Percentiles rank a stretch among this genome's conserved stretches.
phyloP scores from a whole-genome alignment of 2,113 vertebrate species.

The Corydoras maculifer region DNA sequence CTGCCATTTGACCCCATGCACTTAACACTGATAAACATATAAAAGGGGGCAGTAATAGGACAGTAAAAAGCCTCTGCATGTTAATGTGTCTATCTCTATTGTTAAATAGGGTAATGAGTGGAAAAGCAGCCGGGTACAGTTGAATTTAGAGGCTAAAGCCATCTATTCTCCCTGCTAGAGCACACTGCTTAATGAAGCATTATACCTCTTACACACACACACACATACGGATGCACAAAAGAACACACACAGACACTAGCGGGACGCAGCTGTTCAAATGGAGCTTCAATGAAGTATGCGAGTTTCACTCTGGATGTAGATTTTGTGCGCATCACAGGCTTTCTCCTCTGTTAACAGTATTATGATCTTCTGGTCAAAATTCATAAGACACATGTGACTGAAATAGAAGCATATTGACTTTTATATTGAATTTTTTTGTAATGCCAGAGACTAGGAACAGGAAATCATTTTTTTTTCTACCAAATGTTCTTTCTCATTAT shows the following conservation, averaged over 20 bases:
- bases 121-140: constrained; percentile 22
- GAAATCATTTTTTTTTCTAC: too few species aligned
- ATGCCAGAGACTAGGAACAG: too few species aligned
- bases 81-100: constrained; percentile 29
- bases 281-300: constrained; percentile 13
- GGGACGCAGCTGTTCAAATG: constrained; percentile 31
- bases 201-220: constrained; percentile 15
- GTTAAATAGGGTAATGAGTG: constrained; percentile 32
- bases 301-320: constrained; percentile 14
- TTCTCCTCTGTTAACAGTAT: constrained; percentile 4
- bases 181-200: constrained; percentile 37
- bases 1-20: too few species aligned
- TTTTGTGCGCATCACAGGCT: constrained; percentile 1
- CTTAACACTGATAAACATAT: not conserved
- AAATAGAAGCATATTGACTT: not conserved
- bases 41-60: constrained; percentile 14
- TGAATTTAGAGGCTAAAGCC: constrained; percentile 24
- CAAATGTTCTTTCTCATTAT: too few species aligned
- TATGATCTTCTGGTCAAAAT: not conserved
- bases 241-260: constrained; percentile 3
- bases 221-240: not conserved
- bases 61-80: constrained; percentile 32
- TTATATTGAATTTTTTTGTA: too few species aligned
- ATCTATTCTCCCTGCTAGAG: constrained; percentile 3
- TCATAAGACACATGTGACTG: not conserved